Base-by-base conservation (phyloP, 2,888 invertebrate genomes). In the Diogma glabrata region DNA sequence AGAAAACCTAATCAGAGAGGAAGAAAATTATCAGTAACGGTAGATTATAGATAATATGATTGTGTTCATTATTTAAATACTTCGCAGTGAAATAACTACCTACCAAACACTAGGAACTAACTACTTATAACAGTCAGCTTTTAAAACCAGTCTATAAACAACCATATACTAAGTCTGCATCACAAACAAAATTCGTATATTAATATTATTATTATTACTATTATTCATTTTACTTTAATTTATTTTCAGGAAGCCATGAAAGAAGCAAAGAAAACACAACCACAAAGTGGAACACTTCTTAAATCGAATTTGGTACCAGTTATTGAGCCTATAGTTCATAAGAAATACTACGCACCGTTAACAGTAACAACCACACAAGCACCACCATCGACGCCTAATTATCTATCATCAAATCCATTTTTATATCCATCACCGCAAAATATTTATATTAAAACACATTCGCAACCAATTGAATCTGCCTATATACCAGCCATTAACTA, bases 201-300 rank as follows among this genome's bases (percentile, higher is more conserved):
- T n/a, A n/a, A n/a, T n/a, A n/a, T n/a, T n/a, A n/a, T n/a, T n/a
- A n/a, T n/a, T 12, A 8, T 33, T 12, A 33, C 4, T 7, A 14
- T 8, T 36, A 16, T 36, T 14, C 14, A 14, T 14, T 30, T 14
- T 36, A 4, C 4, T 20, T 4, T 14, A 46, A 38, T 46, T n/a
- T n/a, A 40, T n/a, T 52, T 72, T 50, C 69, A 82, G 72, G 81
- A 85, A 56, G 87, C 87, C 19, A 75, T 88, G 12, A 77, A 79
- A 58, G 76, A 80, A 36, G 79, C 84, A 20, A 87, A 85, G 69
- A 76, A 81, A 49, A 78, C 77, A 8, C 81, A 86, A 1, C 77
- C 84, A 1, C 78, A 79, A 60, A 75, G 79, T 50, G 86, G 84
- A 36, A 75, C 61, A 6, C 54, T 75, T 51, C 74, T 78, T n/a